Percentiles rank a stretch among this genome's conserved stretches.
Conservation (phyloP, 1,140 invertebrate genomes). For the Zelostemma sp. region DNA sequence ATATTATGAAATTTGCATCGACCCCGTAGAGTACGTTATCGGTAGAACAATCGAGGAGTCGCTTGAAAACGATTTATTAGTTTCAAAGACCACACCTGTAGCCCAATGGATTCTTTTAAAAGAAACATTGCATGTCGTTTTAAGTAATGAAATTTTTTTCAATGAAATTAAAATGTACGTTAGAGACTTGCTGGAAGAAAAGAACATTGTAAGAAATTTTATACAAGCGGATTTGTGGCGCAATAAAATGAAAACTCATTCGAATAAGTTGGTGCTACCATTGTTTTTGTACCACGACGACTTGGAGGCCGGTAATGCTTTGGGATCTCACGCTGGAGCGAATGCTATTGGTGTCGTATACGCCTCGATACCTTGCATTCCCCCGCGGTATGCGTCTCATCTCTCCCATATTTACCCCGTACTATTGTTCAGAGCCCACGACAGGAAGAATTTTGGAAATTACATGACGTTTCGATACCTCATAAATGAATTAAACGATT, state of each 20-base stretch:
- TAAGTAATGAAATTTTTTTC: not conserved
- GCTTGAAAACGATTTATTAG: too few species aligned
- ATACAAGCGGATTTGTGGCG: slow-evolving; percentile 11
- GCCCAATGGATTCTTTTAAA: too few species aligned
- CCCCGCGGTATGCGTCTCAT: slow-evolving; percentile 11
- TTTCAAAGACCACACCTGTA: too few species aligned
- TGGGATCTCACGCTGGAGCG: slow-evolving; percentile 30
- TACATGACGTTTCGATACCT: slow-evolving; percentile 18
- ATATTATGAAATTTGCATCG: too few species aligned
- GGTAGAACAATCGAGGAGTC: too few species aligned
- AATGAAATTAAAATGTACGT: not conserved
- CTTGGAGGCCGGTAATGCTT: slow-evolving; percentile 22
- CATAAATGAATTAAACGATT: slow-evolving; percentile 29
- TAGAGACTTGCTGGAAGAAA: not conserved
- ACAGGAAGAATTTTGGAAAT: slow-evolving; percentile 29
- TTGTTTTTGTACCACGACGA: slow-evolving; percentile 40
- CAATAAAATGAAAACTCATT: slow-evolving; percentile 7
- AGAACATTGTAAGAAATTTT: slow-evolving; percentile 12
- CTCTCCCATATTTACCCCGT: slow-evolving; percentile 12
- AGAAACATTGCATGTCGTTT: too few species aligned
- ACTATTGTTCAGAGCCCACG: slow-evolving; percentile 17
- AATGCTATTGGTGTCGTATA: slow-evolving; percentile 25
- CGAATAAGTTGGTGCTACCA: slow-evolving; percentile 24
- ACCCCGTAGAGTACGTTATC: not conserved
- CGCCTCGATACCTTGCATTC: slow-evolving; percentile 12